phyloP scores from a whole-genome alignment of 2,888 invertebrate species.

The Rhopalosiphum nymphaeae region DNA sequence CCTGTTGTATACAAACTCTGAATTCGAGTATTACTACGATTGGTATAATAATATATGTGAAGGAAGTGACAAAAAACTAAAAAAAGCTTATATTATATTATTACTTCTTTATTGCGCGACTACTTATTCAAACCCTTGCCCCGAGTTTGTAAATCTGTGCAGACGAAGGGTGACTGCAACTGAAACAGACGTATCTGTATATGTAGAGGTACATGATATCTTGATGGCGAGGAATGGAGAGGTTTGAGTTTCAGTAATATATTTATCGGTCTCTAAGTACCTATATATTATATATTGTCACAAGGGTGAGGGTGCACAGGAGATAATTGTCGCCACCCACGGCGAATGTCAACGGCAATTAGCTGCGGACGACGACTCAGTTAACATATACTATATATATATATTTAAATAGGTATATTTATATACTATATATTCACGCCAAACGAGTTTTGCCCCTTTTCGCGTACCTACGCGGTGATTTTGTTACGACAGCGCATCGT shows the following conservation, averaged over 20 bases:
- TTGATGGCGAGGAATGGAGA: background rate
- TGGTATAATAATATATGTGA: background rate
- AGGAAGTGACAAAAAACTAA: background rate
- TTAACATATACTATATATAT: background rate
- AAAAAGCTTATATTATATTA: background rate
- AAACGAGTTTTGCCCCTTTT: conserved; percentile 2
- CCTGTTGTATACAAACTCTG: background rate
- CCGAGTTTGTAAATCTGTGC: background rate
- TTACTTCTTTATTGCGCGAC: background rate
- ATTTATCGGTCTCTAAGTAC: conserved; percentile 33
- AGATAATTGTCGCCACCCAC: conserved; percentile 42
- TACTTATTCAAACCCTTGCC: background rate
- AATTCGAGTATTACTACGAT: background rate
- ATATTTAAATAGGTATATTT: background rate
- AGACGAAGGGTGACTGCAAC: background rate
- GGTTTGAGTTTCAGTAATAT: background rate
- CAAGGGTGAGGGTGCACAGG: background rate
- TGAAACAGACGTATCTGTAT: background rate
- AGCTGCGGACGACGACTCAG: conserved; percentile 33
- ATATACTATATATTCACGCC: background rate
- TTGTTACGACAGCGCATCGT: background rate
- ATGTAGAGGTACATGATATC: background rate
- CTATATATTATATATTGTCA: background rate
- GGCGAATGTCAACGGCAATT: conserved; percentile 58
- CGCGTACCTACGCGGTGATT: background rate